Percentiles rank a stretch among this genome's conserved stretches.
Evolutionary conservation across 2,888 invertebrate genomes (phyloP).

Genomic region (Tachina grossa): DNA sequence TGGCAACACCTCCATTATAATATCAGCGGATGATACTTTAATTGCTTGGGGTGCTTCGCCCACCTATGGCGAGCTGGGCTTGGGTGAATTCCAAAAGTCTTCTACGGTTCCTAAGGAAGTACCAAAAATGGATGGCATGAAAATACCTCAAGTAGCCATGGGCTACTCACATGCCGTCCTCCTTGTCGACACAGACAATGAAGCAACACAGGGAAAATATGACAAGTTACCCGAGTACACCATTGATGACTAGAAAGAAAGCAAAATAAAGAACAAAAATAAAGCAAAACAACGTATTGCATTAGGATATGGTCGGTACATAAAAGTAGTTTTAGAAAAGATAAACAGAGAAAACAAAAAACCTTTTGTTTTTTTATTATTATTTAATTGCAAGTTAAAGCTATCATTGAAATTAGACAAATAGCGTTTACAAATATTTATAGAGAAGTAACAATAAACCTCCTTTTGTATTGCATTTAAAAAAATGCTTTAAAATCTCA

Average conservation of each 20-base stretch:
- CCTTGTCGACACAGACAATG: constrained; percentile 84
- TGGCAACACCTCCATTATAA: constrained; percentile 91
- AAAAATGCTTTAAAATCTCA: constrained; percentile 31
- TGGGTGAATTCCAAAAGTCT: constrained; percentile 94
- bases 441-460: constrained; percentile 40
- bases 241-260: constrained; percentile 79
- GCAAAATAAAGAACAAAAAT: too few species aligned
- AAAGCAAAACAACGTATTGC: background rate
- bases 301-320: constrained; percentile 22
- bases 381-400: constrained; percentile 41
- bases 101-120: constrained; percentile 95
- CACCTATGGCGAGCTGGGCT: constrained; percentile 95
- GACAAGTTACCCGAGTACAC: constrained; percentile 84
- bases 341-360: constrained; percentile 28
- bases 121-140: constrained; percentile 88
- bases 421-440: constrained; percentile 15
- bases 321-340: constrained; percentile 51
- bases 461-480: constrained; percentile 60
- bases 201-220: constrained; percentile 84
- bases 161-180: constrained; percentile 93
- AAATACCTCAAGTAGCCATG: constrained; percentile 91
- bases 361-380: constrained; percentile 16
- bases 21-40: constrained; percentile 94
- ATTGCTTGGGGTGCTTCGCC: constrained; percentile 98
- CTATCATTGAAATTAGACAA: constrained; percentile 38